Conservation (phyloP, 2,888 invertebrate species). For the Pardosa pseudoannulata region DNA sequence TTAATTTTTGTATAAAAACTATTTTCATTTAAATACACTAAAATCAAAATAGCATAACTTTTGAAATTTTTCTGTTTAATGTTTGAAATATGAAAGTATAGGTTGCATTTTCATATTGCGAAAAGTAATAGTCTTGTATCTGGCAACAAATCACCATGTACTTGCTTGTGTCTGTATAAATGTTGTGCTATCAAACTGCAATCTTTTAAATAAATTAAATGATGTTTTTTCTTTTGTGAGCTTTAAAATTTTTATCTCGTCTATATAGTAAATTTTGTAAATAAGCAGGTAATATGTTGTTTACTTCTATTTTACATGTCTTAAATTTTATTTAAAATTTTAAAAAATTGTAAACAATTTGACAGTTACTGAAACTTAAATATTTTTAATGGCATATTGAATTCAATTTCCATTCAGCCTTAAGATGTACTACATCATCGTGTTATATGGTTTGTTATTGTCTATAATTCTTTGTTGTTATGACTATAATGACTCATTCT, state of each 20-base stretch:
- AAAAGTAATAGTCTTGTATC: neutral
- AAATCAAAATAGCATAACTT: too few relatives aligned
- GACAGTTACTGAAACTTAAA: too few relatives aligned
- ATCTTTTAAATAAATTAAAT: constrained; percentile 7
- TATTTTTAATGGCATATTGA: too few relatives aligned
- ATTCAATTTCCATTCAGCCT: too few relatives aligned
- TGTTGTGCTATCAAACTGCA: constrained; percentile 7
- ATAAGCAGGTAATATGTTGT: neutral
- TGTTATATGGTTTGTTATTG: too few relatives aligned
- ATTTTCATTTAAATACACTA: too few relatives aligned
- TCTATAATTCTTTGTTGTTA: neutral
- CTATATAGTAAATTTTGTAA: neutral
- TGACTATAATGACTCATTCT: constrained; percentile 1
- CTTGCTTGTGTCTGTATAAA: neutral
- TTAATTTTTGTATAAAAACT: too few relatives aligned
- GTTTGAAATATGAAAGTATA: neutral
- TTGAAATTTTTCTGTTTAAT: too few relatives aligned
- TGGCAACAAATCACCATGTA: constrained; percentile 9
- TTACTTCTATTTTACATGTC: neutral
- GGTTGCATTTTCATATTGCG: neutral
- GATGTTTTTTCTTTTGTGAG: neutral
- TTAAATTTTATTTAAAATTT: too few relatives aligned
- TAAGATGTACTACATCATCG: too few relatives aligned
- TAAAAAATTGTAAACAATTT: too few relatives aligned
- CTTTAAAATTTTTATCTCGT: neutral